Conservation (phyloP, 1,140 invertebrate species). For the Dinothrombium tinctorium region DNA sequence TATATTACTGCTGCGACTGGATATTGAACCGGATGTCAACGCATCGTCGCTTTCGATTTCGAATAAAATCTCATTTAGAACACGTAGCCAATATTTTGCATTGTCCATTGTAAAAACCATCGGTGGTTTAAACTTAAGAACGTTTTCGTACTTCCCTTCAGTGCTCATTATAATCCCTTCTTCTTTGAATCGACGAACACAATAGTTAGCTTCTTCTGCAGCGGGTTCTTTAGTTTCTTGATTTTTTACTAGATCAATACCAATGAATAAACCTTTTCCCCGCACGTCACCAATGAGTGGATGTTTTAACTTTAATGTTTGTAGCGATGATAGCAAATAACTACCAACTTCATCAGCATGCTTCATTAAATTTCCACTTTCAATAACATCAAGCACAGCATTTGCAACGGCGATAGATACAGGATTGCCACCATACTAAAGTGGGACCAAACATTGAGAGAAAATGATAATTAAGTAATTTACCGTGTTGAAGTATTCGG, state of each 20-base stretch:
- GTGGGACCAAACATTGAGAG: slow-evolving; percentile 15
- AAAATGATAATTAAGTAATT: slow-evolving; percentile 16
- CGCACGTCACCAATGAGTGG: slow-evolving; percentile 46
- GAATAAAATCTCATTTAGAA: too few species aligned
- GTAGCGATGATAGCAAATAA: slow-evolving; percentile 42
- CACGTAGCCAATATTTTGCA: slow-evolving; percentile 34
- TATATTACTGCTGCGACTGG: too few species aligned
- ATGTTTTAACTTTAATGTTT: slow-evolving; percentile 43
- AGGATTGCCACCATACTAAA: slow-evolving; percentile 87
- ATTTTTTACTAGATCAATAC: slow-evolving; percentile 73
- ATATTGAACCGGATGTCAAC: too few species aligned
- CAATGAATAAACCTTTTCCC: slow-evolving; percentile 72
- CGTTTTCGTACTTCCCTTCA: slow-evolving; percentile 78
- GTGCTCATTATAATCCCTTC: slow-evolving; percentile 63
- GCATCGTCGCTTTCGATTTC: too few species aligned
- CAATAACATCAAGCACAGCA: slow-evolving; percentile 79
- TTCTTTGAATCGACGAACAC: slow-evolving; percentile 46
- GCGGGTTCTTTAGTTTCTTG: slow-evolving; percentile 49
- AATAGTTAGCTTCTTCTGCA: slow-evolving; percentile 47
- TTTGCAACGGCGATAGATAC: slow-evolving; percentile 87
- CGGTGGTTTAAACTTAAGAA: slow-evolving; percentile 89
- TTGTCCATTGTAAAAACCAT: slow-evolving; percentile 72
- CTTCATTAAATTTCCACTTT: slow-evolving; percentile 50
- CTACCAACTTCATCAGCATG: slow-evolving; percentile 56
- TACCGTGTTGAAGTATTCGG: slow-evolving; percentile 95